Conservation (phyloP, 2,797 vertebrate species). For the Cirrhinus molitorella region DNA sequence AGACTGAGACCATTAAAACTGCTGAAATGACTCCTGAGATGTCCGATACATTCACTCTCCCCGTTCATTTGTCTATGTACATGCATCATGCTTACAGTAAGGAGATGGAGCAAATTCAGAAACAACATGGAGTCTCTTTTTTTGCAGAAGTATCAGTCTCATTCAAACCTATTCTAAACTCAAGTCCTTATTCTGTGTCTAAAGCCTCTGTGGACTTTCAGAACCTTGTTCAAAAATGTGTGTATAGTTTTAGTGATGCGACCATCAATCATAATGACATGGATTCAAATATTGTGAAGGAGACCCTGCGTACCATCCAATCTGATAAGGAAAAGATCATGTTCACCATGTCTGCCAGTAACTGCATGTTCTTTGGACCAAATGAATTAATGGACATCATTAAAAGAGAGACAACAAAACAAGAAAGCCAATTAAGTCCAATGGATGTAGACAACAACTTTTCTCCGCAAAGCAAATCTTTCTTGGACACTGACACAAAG, state of each 20-base stretch:
- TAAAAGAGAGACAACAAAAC: neutral
- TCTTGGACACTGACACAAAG: conserved; percentile 50
- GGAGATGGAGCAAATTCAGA: conserved; percentile 62
- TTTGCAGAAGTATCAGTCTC: conserved; percentile 32
- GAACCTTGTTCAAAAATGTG: conserved; percentile 32
- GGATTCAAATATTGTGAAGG: conserved; percentile 13
- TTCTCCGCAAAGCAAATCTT: fast-evolving
- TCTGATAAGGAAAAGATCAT: conserved; percentile 47
- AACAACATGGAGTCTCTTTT: conserved; percentile 59
- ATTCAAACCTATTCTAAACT: conserved; percentile 21
- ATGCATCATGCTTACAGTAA: conserved; percentile 62
- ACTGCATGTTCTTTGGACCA: conserved; percentile 39
- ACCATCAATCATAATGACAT: neutral
- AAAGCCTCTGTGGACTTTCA: conserved; percentile 54
- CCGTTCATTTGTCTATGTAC: conserved; percentile 63
- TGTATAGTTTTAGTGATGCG: fast-evolving
- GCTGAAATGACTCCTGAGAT: neutral
- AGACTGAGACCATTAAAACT: neutral
- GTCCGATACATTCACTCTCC: neutral
- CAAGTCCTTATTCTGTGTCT: neutral
- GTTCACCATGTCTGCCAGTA: conserved; percentile 43
- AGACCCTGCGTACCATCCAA: conserved; percentile 14
- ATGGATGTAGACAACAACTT: fast-evolving
- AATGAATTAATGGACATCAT: fast-evolving
- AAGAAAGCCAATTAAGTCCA: neutral